Percentiles rank a stretch among this genome's conserved stretches.
These are phyloP conservation scores for Petrolisthes cinctipes DNA, from an alignment of 2,888 invertebrate species.

Conservation along the genomic window DNA sequence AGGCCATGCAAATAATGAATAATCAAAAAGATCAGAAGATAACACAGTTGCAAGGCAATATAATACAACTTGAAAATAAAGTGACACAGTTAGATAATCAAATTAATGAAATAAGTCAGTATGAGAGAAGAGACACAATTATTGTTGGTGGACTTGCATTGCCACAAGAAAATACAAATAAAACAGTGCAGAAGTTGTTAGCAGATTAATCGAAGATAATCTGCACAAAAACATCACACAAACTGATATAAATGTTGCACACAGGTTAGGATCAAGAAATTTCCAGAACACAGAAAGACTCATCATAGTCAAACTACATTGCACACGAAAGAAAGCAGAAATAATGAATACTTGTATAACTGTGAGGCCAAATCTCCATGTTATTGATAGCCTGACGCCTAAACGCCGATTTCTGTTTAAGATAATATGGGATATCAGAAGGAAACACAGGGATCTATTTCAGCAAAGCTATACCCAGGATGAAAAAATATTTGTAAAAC, in stretches of 20 bases:
- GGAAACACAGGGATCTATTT: background rate
- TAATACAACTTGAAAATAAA: background rate
- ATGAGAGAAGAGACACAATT: constrained; percentile 7
- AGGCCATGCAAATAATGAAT: background rate
- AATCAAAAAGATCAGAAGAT: background rate
- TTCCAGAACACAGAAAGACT: too few species aligned
- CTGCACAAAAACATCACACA: too few species aligned
- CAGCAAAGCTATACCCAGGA: background rate
- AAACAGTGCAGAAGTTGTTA: too few species aligned
- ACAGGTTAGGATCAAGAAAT: too few species aligned
- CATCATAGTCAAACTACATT: constrained; percentile 16
- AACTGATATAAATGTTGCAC: too few species aligned
- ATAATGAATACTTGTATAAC: constrained; percentile 10
- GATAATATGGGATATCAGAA: background rate
- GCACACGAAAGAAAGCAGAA: background rate
- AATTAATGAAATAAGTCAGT: constrained; percentile 4
- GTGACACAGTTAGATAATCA: background rate
- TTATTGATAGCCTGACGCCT: constrained; percentile 4
- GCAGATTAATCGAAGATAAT: too few species aligned
- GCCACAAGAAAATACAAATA: too few species aligned
- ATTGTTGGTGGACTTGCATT: too few species aligned
- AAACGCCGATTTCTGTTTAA: background rate
- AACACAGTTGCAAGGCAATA: background rate
- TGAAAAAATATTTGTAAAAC: background rate
- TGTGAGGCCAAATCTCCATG: background rate